Conservation (phyloP, 2,113 vertebrate genomes). For the Eudyptes chrysolophus region DNA sequence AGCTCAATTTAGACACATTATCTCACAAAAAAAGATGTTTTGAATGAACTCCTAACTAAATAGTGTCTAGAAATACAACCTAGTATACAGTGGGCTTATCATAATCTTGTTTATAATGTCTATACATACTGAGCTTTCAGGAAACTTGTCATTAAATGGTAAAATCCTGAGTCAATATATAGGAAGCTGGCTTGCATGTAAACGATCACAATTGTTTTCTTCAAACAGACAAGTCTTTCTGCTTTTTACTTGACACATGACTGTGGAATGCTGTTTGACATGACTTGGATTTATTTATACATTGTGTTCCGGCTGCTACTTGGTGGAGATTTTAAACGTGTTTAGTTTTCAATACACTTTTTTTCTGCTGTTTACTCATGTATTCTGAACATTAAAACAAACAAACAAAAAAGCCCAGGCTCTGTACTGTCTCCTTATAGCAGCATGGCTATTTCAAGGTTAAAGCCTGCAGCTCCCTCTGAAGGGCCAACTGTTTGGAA, state of each 20-base stretch:
- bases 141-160: constrained; percentile 6
- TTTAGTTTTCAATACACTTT: background rate
- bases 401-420: background rate
- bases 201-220: constrained; percentile 29
- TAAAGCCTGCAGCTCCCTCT: constrained; percentile 1
- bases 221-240: constrained; percentile 61
- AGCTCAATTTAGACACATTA: background rate
- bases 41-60: background rate
- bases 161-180: constrained; percentile 37
- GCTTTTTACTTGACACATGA: constrained; percentile 40
- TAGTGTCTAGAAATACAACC: background rate
- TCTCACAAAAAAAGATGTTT: background rate
- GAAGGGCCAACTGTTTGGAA: background rate
- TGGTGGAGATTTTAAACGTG: background rate
- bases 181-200: background rate
- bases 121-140: background rate
- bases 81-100: background rate
- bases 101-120: background rate
- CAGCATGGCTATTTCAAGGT: background rate
- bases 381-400: background rate
- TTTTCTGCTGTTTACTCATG: background rate
- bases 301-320: background rate
- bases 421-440: background rate
- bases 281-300: constrained; percentile 50
- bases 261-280: constrained; percentile 61